These are phyloP conservation scores for Eudyptes chrysolophus DNA, from an alignment of 2,113 vertebrate genomes.

Conservation along the genomic window DNA sequence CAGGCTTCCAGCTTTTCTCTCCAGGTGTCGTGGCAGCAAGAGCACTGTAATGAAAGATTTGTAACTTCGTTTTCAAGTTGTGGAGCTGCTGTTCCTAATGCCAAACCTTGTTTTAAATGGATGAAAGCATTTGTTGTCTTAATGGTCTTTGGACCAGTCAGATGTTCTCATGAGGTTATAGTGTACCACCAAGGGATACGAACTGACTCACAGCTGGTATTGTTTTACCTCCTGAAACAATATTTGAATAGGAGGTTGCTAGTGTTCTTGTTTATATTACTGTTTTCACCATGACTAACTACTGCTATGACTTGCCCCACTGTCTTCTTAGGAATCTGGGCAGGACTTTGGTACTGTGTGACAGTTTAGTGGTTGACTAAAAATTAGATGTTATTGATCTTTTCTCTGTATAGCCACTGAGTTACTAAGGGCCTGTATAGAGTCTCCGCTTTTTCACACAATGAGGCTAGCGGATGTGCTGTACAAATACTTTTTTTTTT, in stretches of 20 bases:
- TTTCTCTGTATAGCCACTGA: background rate
- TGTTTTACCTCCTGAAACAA: background rate
- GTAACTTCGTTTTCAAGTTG: background rate
- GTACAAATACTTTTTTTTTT: background rate
- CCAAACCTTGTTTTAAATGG: background rate
- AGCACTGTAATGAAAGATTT: background rate
- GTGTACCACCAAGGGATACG: background rate
- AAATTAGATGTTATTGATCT: background rate
- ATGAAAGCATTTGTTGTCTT: background rate
- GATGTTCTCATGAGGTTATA: background rate
- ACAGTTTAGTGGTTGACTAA: background rate
- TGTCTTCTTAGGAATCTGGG: background rate
- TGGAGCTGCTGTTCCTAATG: background rate
- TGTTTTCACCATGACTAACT: background rate
- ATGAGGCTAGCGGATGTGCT: background rate
- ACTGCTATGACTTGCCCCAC: rapidly evolving
- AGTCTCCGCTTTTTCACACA: background rate
- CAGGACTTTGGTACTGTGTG: background rate
- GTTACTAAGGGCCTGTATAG: background rate
- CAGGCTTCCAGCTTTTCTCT: background rate
- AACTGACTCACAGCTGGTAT: background rate
- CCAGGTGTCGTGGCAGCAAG: background rate
- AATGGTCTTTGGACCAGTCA: background rate
- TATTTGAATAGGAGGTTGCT: background rate
- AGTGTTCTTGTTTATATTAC: background rate